Conservation (phyloP, 1,140 invertebrate species). For the Zaprionus vittiger region DNA sequence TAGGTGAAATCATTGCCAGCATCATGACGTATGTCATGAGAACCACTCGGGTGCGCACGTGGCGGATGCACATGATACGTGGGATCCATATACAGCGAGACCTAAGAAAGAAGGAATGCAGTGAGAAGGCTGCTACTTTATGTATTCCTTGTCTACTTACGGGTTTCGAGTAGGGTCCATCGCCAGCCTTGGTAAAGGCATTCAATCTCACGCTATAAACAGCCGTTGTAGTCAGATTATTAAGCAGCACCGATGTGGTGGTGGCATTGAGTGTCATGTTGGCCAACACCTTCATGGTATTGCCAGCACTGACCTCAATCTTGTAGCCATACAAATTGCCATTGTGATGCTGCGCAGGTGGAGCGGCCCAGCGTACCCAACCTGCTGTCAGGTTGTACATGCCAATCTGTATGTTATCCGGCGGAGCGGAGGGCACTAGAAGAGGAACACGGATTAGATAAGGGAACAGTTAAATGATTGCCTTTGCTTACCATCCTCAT, state of each 20-base stretch:
- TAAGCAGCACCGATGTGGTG: conserved; percentile 89
- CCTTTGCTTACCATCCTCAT: conserved; percentile 87
- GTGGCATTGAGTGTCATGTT: conserved; percentile 90
- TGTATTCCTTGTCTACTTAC: conserved; percentile 66
- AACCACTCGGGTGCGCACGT: conserved; percentile 85
- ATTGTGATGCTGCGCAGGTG: conserved; percentile 91
- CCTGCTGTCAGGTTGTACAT: conserved; percentile 92
- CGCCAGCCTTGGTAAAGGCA: conserved; percentile 89
- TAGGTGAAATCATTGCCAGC: conserved; percentile 67
- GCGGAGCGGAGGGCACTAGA: conserved; percentile 91
- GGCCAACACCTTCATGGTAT: conserved; percentile 86
- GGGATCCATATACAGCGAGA: conserved; percentile 87
- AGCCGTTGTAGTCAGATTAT: conserved; percentile 89
- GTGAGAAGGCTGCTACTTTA: not conserved
- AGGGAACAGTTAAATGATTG: not conserved
- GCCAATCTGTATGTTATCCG: conserved; percentile 92
- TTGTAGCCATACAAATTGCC: conserved; percentile 93
- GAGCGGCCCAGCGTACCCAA: conserved; percentile 92
- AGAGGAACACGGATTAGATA: conserved; percentile 14
- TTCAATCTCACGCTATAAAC: conserved; percentile 90
- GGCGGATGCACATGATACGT: conserved; percentile 85
- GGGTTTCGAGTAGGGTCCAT: conserved; percentile 88
- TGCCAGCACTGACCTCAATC: conserved; percentile 86
- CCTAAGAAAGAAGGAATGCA: conserved; percentile 36
- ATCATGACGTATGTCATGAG: conserved; percentile 68